Evolutionary conservation across 1,140 invertebrate species (phyloP), one percentile per base, ranked within the genome.

Genomic region (Sinella curviseta): DNA sequence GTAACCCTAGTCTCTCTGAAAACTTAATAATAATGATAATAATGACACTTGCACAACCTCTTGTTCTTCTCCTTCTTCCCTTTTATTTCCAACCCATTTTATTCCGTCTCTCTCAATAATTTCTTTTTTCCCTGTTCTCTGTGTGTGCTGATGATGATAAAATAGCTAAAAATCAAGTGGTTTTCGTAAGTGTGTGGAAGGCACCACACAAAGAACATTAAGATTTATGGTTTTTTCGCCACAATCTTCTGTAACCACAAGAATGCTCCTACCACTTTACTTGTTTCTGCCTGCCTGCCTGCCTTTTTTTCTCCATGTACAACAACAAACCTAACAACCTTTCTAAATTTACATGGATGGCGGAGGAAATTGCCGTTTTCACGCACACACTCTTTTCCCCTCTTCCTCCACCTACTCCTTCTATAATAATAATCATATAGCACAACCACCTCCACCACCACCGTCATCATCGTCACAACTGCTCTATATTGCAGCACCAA

Each of bases 141-240:
- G 39, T 48, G 39, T 48, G n/a, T 20, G 20, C 39, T 8, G 39
- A 20, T 8, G 3, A 4, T 65, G 57, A 65, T 65, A 65, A 65
- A 14, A n/a, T 65, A 26, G 57, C 39, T n/a, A n/a, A 48, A 48
- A 8, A 8, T 20, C 8, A 65, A 65, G 24, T 65, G 57, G 14
- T 65, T 14, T 16, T 12, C 8, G 24, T 65, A 48, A 12, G 24
- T 26, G 57, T 26, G 14, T 17, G 57, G 3, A 70, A 70, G 65
- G 28, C 65, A 70, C 65, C 65, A 33, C 65, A n/a, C n/a, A n/a
- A n/a, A 70, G 31, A 70, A 30, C 39, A 60, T 60, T 60, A 60
- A 60, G 57, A 70, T 70, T 70, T 70, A 70, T 70, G 26, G 65
- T 33, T 70, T 70, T 70, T 12, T 33, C 2, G 65, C 65, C 65